Conservation (phyloP, 2,888 invertebrate species). For the Heliconius hortense region DNA sequence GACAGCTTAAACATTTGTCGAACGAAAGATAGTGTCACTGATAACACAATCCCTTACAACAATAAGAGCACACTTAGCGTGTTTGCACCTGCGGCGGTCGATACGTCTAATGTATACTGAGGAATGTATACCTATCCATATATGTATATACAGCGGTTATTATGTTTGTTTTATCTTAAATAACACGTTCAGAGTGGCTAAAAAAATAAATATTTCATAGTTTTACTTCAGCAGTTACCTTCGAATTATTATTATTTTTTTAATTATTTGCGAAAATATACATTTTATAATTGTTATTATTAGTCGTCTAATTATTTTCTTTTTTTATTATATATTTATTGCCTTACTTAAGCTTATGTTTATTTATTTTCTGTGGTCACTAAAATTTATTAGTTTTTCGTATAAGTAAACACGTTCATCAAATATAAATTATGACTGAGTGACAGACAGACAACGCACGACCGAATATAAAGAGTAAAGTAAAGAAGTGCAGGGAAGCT, state of each 20-base stretch:
- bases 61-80: constrained; percentile 81
- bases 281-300: not conserved
- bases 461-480: too few species aligned
- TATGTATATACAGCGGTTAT: not conserved
- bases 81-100: constrained; percentile 78
- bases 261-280: not conserved
- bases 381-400: not conserved
- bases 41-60: constrained; percentile 81
- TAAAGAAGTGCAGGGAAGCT: too few species aligned
- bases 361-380: not conserved
- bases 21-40: constrained; percentile 80
- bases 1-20: constrained; percentile 82
- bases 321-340: not conserved
- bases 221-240: too few species aligned
- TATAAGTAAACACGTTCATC: not conserved
- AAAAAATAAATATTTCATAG: not conserved
- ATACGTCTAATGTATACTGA: constrained; percentile 66
- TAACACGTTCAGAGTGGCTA: not conserved
- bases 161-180: not conserved
- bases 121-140: constrained; percentile 48
- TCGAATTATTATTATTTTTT: not conserved
- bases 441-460: too few species aligned
- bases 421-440: not conserved
- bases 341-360: not conserved
- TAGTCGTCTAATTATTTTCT: not conserved